Evolutionary conservation across 2,113 vertebrate species (phyloP), one percentile per base, ranked within the genome.

Genomic region (Origma solitaria): DNA sequence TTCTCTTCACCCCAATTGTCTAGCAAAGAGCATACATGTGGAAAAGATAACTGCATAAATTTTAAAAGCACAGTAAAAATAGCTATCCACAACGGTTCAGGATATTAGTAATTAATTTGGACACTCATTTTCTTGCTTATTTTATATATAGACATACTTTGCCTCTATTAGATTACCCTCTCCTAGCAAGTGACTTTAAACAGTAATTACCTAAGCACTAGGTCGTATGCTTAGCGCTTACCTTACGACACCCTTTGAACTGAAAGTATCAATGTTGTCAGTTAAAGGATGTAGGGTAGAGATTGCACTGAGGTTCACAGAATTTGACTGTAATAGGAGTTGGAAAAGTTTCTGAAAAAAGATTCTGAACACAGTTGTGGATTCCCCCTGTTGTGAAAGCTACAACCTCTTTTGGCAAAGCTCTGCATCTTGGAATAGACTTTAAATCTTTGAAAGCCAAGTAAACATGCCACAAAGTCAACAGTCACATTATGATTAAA

Each of bases 391-490:
- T 35, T 79, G 37, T 69, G 38, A 73, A 95, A 80, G 51, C 64
- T 88, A 25, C 25, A 79, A 69, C 61, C 2, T 4, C 27, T 82
- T 88, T 90, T 96, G 82, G 76, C 65, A 95, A 82, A 92, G 28
- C 11, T 58, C 54, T 73, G 44, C 14, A 56, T 30, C 54, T 60
- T 95, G 62, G 47, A 90, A 86, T 28, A 65, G 15, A 42, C 31
- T 71, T 58, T 68, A 70, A 86, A 35, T 64, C 18, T 94, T 89
- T 87, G 62, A 93, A 94, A 93, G 37, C 8, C 42, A 90, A 91
- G 33, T 86, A 94, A 92, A 85, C 38, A 90, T n/a, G 33, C 33
- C 79, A 81, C 56, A 89, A 90, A 94, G 40, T 94, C 84, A 94
- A 72, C 62, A 76, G 65, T 38, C 33, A 50, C 15, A 22, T 79